Percentiles rank a stretch among this genome's conserved stretches.
These are phyloP conservation scores for Pangasius macronema DNA, from an alignment of 2,797 vertebrate genomes.

Conservation along the genomic window DNA sequence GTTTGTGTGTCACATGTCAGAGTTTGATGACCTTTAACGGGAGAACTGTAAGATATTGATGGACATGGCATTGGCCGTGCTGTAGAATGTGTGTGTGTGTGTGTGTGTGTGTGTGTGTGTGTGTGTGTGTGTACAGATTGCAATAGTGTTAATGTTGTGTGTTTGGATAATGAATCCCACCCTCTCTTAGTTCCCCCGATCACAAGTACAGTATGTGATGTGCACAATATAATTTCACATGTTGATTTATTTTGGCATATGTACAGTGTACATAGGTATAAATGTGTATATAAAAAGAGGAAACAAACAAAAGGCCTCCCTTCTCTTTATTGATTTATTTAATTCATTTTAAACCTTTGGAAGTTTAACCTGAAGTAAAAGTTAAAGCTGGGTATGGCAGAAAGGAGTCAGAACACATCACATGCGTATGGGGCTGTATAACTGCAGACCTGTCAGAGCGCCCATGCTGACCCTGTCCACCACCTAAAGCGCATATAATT, in stretches of 20 bases:
- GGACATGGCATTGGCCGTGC: conserved; percentile 7
- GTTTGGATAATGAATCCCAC: conserved; percentile 40
- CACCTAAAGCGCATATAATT: too few species aligned
- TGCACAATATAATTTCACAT: conserved; percentile 76
- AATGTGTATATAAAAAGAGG: conserved; percentile 78
- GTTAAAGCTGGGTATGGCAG: too few species aligned
- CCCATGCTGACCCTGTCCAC: too few species aligned
- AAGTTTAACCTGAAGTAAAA: too few species aligned
- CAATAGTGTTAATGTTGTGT: conserved; percentile 26
- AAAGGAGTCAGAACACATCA: too few species aligned
- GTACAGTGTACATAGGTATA: conserved; percentile 82
- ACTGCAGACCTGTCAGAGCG: too few species aligned
- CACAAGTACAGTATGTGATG: conserved; percentile 63
- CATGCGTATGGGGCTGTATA: too few species aligned
- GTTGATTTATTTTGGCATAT: conserved; percentile 76
- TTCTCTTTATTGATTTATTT: background rate
- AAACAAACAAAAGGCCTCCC: conserved; percentile 57
- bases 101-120: conserved; percentile 12
- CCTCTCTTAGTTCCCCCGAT: conserved; percentile 60
- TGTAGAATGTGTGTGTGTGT: background rate
- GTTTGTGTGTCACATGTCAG: background rate
- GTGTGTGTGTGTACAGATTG: conserved; percentile 16
- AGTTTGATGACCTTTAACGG: background rate
- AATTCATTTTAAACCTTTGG: background rate
- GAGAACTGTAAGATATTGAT: background rate